Base-by-base conservation (phyloP, 2,888 invertebrate species). In the Latrodectus hesperus region DNA sequence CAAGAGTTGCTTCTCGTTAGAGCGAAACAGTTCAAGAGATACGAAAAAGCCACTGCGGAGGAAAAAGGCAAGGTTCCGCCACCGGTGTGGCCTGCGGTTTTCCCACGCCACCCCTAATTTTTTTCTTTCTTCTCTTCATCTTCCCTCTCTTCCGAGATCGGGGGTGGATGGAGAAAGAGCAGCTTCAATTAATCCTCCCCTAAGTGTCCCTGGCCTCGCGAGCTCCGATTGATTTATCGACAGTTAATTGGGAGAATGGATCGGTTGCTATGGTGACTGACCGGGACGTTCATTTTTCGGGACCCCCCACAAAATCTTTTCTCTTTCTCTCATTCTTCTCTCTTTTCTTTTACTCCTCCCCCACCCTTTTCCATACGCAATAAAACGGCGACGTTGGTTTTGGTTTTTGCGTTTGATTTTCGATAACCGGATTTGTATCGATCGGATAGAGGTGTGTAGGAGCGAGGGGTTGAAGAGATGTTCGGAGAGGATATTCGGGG, bases 211-310 rank as follows among this genome's bases (percentile, higher is more conserved):
- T 84, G 87, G 81, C 77, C 81, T 81, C 87, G 81, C 76, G 72
- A 84, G 85, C 80, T 79, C 76, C 85, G 89, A 90, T 90, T 89
- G 90, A 90, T 90, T 90, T 90, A 90, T 90, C 88, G 90, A 89
- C 89, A 82, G 89, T 89, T 90, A 89, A 90, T 90, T 90, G 89
- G 89, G 89, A 87, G 89, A 90, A 89, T 90, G 90, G 88, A 90
- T 89, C 81, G 80, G 90, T 90, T 89, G 78, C 90, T 86, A 89
- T 89, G 88, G 90, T 75, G 70, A 90, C 88, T 82, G 81, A 84
- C 84, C 88, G 81, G 82, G 88, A 80, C 88, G 75, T 84, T 70
- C 89, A 74, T 83, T 86, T 88, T 83, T 80, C 75, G 78, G 60
- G 38, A 52, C 72, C 81, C 38, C 67, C 64, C 55, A 52, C 64